A percentile compares a stretch with the other conserved stretches of the same genome.
These are phyloP conservation scores for Willisornis vidua DNA, from an alignment of 2,113 vertebrate species.

Conservation along the genomic window DNA sequence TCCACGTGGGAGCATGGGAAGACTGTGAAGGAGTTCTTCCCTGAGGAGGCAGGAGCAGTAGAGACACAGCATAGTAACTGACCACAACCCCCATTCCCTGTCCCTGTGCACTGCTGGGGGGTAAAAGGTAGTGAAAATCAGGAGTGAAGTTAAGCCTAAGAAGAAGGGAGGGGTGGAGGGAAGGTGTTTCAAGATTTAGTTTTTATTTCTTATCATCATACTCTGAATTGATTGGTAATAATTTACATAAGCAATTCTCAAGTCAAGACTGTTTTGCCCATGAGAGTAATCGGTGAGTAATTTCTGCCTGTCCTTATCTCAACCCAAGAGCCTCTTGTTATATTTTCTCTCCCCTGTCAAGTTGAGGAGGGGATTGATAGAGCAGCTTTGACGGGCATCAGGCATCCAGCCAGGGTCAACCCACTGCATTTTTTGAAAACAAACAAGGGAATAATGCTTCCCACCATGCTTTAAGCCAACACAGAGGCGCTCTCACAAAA, in stretches of 20 bases:
- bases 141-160: background rate
- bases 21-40: background rate
- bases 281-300: background rate
- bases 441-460: background rate
- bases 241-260: background rate
- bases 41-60: background rate
- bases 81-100: background rate
- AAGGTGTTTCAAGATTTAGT: background rate
- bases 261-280: background rate
- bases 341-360: background rate
- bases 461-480: background rate
- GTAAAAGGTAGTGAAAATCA: background rate
- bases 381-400: background rate
- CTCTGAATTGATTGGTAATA: background rate
- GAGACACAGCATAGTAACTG: background rate
- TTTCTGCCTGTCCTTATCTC: background rate
- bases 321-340: background rate
- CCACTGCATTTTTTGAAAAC: constrained; percentile 5
- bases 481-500: background rate
- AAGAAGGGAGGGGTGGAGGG: background rate
- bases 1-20: background rate
- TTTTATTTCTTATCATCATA: background rate
- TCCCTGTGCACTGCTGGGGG: background rate
- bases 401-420: background rate
- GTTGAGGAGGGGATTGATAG: background rate